Conservation (phyloP, 2,113 vertebrate species). For the Gallinago media region DNA sequence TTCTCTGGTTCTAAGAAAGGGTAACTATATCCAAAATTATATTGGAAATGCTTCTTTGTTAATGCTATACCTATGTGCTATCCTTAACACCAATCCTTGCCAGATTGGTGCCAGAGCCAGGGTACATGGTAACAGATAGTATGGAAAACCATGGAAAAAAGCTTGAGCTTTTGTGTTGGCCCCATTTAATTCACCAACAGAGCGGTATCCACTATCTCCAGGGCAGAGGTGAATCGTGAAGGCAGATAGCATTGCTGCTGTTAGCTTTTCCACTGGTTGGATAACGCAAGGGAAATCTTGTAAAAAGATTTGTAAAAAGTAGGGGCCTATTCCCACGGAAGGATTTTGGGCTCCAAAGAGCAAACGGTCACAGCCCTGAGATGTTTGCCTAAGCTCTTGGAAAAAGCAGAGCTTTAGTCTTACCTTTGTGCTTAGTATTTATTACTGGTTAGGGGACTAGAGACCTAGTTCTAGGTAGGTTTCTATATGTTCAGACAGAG, state of each 20-base stretch:
- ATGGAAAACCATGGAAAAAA: not conserved
- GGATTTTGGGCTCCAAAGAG: not conserved
- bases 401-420: not conserved
- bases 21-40: not conserved
- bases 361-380: not conserved
- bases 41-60: not conserved
- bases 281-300: not conserved
- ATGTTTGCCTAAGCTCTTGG: not conserved
- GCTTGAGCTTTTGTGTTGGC: not conserved
- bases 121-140: not conserved
- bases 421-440: not conserved
- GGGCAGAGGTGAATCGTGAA: not conserved
- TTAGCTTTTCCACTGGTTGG: not conserved
- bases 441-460: not conserved
- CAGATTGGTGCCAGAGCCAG: not conserved
- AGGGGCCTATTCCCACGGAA: not conserved
- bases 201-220: not conserved
- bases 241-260: not conserved
- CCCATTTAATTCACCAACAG: not conserved
- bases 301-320: not conserved
- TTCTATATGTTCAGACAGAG: not conserved
- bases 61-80: not conserved
- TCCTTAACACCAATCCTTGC: not conserved
- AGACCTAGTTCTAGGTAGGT: not conserved
- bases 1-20: not conserved